These are phyloP conservation scores for Opisthocomus hoazin DNA, from an alignment of 2,113 vertebrate genomes.

Conservation along the genomic window DNA sequence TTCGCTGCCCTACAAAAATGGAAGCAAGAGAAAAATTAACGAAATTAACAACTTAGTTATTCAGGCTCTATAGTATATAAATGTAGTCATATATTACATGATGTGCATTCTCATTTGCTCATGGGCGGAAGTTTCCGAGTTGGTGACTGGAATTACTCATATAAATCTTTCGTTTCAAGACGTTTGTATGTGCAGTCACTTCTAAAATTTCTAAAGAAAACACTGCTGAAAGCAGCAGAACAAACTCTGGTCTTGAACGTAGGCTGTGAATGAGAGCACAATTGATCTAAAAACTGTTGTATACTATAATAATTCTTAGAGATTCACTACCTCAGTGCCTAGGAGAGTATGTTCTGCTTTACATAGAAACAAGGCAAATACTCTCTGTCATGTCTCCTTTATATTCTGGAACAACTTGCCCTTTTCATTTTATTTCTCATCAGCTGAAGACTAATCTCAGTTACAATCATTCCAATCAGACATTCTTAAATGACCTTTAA, in stretches of 20 bases:
- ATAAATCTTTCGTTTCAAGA: background rate
- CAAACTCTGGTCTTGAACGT: background rate
- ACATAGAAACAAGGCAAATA: background rate
- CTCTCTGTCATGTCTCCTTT: background rate
- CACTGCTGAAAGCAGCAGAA: background rate
- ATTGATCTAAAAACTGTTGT: background rate
- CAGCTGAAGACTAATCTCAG: conserved; percentile 2
- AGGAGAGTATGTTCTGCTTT: background rate
- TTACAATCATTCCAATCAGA: conserved; percentile 3
- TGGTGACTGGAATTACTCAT: background rate
- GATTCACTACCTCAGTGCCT: background rate
- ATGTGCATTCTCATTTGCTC: background rate
- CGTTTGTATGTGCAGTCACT: background rate
- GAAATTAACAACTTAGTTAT: conserved; percentile 24
- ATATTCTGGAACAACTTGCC: background rate
- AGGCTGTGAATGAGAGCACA: background rate
- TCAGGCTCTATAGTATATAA: background rate
- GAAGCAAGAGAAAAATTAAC: conserved; percentile 35
- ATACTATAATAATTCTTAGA: background rate
- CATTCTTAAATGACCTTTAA: conserved; percentile 31
- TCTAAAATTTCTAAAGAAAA: background rate
- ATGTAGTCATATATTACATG: background rate
- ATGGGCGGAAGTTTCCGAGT: background rate
- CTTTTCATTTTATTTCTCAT: conserved; percentile 18
- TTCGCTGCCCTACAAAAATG: background rate